Conservation (phyloP, 2,888 invertebrate species). For the Ophion slaviceki region DNA sequence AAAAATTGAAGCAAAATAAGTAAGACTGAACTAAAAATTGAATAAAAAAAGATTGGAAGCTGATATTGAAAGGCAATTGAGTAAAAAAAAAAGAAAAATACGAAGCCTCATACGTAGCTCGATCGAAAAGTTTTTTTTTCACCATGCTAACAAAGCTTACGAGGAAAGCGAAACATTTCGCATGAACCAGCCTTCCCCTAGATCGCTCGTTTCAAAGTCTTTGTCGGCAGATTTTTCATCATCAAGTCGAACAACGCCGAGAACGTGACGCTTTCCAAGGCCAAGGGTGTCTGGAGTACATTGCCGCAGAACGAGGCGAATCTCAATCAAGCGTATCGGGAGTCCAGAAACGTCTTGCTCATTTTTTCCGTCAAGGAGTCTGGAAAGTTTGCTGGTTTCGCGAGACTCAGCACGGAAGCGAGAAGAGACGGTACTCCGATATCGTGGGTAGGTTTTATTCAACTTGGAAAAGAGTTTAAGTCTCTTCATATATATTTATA, state of each 20-base stretch:
- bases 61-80: too few relatives aligned
- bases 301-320: slow-evolving; percentile 98
- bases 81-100: too few relatives aligned
- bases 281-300: slow-evolving; percentile 98
- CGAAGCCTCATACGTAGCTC: too few relatives aligned
- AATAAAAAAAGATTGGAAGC: too few relatives aligned
- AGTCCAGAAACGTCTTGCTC: slow-evolving; percentile 96
- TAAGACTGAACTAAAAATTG: too few relatives aligned
- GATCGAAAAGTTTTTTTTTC: background rate
- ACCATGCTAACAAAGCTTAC: background rate
- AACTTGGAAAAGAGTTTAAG: too few relatives aligned
- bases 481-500: too few relatives aligned
- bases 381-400: slow-evolving; percentile 97
- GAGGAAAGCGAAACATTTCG: slow-evolving; percentile 6
- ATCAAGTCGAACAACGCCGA: slow-evolving; percentile 99
- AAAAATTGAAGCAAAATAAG: too few relatives aligned
- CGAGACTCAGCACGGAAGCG: slow-evolving; percentile 94
- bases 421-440: slow-evolving; percentile 95
- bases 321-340: slow-evolving; percentile 96
- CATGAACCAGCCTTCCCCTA: slow-evolving; percentile 11
- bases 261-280: slow-evolving; percentile 97
- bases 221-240: slow-evolving; percentile 90
- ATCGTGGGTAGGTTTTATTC: slow-evolving; percentile 89
- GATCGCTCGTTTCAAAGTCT: slow-evolving; percentile 70
- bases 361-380: slow-evolving; percentile 99